Conservation (phyloP, 30 jellyfish, hydroid and myxozoan species). For the Aurelia coerulea region DNA sequence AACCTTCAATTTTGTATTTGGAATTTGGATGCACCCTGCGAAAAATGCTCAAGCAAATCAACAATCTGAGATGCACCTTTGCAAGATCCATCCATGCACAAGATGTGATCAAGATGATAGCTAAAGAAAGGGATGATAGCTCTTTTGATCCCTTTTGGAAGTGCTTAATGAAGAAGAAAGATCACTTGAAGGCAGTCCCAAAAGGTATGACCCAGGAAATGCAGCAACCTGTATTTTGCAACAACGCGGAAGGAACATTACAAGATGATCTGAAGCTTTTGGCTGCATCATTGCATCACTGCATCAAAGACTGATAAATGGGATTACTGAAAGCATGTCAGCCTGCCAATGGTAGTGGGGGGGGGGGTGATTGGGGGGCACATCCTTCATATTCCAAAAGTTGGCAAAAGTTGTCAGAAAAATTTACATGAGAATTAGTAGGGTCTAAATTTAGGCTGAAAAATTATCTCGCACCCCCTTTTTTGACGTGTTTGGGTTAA, state of each 20-base stretch:
- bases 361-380: neutral
- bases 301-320: conserved; percentile 53
- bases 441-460: no score
- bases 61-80: neutral
- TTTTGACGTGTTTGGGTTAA: no score
- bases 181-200: neutral
- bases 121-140: neutral
- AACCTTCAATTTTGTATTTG: neutral
- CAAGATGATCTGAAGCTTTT: conserved; percentile 34
- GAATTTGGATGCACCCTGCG: neutral
- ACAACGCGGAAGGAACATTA: conserved; percentile 20
- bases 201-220: neutral
- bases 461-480: no score
- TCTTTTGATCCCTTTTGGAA: neutral
- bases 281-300: conserved; percentile 5
- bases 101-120: neutral
- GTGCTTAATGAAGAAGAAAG: neutral
- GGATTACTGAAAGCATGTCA: conserved; percentile 12
- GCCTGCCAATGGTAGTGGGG: neutral
- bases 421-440: no score
- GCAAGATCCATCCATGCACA: neutral
- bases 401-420: no score
- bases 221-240: neutral
- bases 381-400: no score
- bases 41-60: neutral